Evolutionary conservation across 2,113 vertebrate genomes (phyloP), one percentile per base, ranked within the genome.

Genomic region (Xenotilapia longispinis): DNA sequence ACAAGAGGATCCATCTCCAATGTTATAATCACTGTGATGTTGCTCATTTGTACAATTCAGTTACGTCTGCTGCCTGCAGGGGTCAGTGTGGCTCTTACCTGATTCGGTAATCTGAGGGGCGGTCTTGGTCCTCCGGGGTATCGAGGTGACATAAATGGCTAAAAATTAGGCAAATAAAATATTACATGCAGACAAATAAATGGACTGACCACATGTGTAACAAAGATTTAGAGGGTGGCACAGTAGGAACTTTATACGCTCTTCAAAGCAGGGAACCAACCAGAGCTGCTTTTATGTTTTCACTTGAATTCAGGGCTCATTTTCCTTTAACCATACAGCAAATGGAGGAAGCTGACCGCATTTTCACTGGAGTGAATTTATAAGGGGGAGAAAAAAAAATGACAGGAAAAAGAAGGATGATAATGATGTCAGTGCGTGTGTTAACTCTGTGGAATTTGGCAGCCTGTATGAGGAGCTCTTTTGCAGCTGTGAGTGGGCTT

Each of bases 141-240:
- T 80, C 99, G 97, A 89, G 99, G 98, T 86, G 99, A 99, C 98
- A 99, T 99, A 95, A 99, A 99, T 93, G 98, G 98, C 98, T 99
- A 93, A 23, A 85, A 82, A 49, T 13, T 9, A 85, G 33, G 21
- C 51, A 40, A 57, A 81, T 23, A 47, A 12, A 45, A 31, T 45
- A n/a, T 47, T 33, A 78, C 45, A 42, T 23, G 23, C 23, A 75
- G n/a, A 45, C 53, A 8, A 57, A 57, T 31, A 75, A 31, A 31
- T 57, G 4, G 17, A 57, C 21, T 21, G 23, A 45, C 38, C 54
- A 47, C 23, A 75, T 75, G 23, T 75, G 68, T 47, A 17, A 75
- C 23, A 73, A 2, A 85, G 75, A 78, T 38, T 40, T 40, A 31
- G 4, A 23, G 23, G 17, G 26, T 31, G 42, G 21, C 40, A 36